phyloP scores from a whole-genome alignment of 2,888 invertebrate genomes.

The Hyalella azteca region DNA sequence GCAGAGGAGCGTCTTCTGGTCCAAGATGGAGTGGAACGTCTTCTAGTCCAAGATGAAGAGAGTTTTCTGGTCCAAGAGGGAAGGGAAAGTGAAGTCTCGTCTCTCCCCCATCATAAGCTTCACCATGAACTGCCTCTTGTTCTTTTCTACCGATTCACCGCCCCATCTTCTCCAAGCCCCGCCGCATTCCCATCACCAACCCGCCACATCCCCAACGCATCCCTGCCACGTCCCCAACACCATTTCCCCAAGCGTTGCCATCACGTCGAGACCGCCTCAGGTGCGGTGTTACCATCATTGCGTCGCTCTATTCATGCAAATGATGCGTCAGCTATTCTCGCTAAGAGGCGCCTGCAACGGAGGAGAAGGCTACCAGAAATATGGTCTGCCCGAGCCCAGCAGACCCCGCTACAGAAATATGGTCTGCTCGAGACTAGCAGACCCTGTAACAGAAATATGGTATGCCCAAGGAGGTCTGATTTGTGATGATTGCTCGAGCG shows the following conservation, averaged over 20 bases:
- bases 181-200: no score
- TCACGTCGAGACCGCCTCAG: slow-evolving; percentile 5
- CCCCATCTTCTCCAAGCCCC: not conserved
- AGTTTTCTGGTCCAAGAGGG: no score
- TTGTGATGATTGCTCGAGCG: slow-evolving; percentile 18
- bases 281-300: slow-evolving; percentile 14
- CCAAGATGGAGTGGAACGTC: no score
- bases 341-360: slow-evolving; percentile 8
- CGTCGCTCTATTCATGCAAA: slow-evolving; percentile 8
- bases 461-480: not conserved
- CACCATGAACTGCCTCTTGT: no score
- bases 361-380: slow-evolving; percentile 2
- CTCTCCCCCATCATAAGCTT: no score
- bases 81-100: no score
- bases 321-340: slow-evolving; percentile 31
- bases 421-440: not conserved
- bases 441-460: slow-evolving; percentile 1
- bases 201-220: no score
- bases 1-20: no score
- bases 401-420: no score
- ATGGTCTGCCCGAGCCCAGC: not conserved
- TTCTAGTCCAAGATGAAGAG: no score
- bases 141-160: no score
- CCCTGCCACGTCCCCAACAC: no score
- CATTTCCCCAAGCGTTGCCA: not conserved